Base-by-base conservation (phyloP, 2,797 vertebrate species). In the Acomys russatus region DNA sequence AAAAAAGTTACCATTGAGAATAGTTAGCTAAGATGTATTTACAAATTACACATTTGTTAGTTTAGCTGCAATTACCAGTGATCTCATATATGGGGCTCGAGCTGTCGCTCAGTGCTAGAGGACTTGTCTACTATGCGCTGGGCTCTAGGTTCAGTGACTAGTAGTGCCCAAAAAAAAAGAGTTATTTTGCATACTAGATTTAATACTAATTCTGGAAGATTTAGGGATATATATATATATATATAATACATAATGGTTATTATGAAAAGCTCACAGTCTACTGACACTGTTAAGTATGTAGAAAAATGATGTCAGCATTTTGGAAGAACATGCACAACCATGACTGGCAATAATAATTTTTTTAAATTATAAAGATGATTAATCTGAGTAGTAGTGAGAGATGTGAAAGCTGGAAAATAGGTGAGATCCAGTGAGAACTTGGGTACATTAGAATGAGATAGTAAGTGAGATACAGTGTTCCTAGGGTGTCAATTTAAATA, bases 401-500 rank as follows among this genome's bases (percentile, higher is more conserved):
- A 44, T 80, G 30, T 56, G 54, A n/a, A 74, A 73, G 28, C 61
- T 56, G n/a, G 70, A 64, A 28, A 88, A 77, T 89, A 63, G 74
- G 35, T 95, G 63, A 38, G 18, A 63, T 84, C 54, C 89, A 6
- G 18, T 84, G 51, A 92, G 28, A 18, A 25, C 35, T 84, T 70
- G 56, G 89, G 51, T 74, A 56, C 17, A 15, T 59, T 59, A 59
- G 56, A 59, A 59, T 59, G 56, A 56, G 14, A 44, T 51, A 84
- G 59, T 83, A 71, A 90, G 23, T 79, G 66, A 59, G 88, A 63
- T 68, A 68, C 33, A 82, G n/a, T 77, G 14, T 77, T 20, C 51
- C 61, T 92, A 78, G 25, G 25, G 84, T 84, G 23, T 70, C 88
- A 59, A 22, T 87, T 91, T 82, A 68, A 70, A 51, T 89, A 28